Conservation (phyloP, 2,888 invertebrate species). For the Bedellia somnulentella region DNA sequence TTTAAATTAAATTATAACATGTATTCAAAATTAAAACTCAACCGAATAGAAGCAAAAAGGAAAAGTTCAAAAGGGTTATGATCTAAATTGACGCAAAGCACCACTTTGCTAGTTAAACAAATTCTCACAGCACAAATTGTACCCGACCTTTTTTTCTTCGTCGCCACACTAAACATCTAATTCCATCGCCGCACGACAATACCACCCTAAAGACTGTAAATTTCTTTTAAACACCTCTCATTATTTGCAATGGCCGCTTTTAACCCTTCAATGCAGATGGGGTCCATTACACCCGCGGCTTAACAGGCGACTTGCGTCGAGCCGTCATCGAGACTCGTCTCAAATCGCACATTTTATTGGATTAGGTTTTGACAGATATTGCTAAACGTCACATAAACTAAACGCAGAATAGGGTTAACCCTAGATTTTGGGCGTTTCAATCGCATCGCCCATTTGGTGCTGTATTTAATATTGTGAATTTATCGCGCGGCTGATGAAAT, state of each 20-base stretch:
- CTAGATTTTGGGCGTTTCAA: no score
- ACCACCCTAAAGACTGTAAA: conserved; percentile 31
- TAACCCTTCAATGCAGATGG: conserved; percentile 49
- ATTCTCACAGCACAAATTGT: no score
- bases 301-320: conserved; percentile 12
- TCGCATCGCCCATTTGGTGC: no score
- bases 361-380: conserved; percentile 54
- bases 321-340: conserved; percentile 26
- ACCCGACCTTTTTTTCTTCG: no score
- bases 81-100: no score
- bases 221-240: conserved; percentile 49
- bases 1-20: no score
- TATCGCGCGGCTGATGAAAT: no score
- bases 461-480: no score
- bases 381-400: conserved; percentile 38
- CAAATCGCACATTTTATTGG: conserved; percentile 39
- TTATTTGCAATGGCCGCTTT: conserved; percentile 50
- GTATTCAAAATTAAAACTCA: no score
- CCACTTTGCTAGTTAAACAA: no score
- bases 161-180: conserved; percentile 22
- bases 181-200: conserved; percentile 22
- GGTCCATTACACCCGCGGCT: conserved; percentile 21
- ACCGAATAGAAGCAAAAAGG: no score
- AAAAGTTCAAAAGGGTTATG: no score
- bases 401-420: conserved; percentile 19